A percentile compares a stretch with the other conserved stretches of the same genome.
Conservation (phyloP, 2,113 vertebrate species). For the Sylvicapra grimmia region DNA sequence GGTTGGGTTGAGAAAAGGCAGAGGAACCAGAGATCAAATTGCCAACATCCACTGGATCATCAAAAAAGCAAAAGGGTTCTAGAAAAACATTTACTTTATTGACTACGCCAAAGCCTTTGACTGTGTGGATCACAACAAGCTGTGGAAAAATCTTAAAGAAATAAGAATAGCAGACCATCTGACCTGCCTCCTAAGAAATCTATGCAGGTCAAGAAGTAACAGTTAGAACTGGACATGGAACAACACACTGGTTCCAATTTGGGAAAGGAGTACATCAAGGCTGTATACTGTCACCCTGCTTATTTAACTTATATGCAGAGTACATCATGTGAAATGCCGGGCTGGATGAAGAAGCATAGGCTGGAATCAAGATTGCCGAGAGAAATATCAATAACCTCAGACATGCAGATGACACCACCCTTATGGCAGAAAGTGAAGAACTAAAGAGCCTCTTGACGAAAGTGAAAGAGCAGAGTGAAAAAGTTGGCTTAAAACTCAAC, state of each 20-base stretch:
- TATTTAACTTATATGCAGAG: not conserved
- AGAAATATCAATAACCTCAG: not conserved
- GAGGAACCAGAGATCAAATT: not conserved
- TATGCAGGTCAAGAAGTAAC: not conserved
- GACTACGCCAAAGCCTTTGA: not conserved
- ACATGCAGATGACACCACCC: not conserved
- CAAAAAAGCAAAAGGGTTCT: not conserved
- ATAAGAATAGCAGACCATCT: not conserved
- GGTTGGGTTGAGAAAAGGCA: not conserved
- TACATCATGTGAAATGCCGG: not conserved
- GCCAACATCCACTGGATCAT: not conserved
- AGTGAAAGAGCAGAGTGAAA: not conserved
- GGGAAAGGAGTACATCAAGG: not conserved
- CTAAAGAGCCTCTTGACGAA: not conserved
- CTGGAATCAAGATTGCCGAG: not conserved
- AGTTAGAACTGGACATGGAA: not conserved
- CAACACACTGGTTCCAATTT: not conserved
- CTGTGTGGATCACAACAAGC: not conserved
- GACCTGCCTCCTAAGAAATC: not conserved
- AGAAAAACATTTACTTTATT: not conserved
- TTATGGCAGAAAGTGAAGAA: not conserved
- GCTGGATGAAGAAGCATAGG: not conserved
- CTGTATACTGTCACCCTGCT: not conserved
- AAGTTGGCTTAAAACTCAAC: not conserved
- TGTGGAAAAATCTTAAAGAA: not conserved